phyloP scores from a whole-genome alignment of 2,888 invertebrate species.

The Nomada hirtipes region DNA sequence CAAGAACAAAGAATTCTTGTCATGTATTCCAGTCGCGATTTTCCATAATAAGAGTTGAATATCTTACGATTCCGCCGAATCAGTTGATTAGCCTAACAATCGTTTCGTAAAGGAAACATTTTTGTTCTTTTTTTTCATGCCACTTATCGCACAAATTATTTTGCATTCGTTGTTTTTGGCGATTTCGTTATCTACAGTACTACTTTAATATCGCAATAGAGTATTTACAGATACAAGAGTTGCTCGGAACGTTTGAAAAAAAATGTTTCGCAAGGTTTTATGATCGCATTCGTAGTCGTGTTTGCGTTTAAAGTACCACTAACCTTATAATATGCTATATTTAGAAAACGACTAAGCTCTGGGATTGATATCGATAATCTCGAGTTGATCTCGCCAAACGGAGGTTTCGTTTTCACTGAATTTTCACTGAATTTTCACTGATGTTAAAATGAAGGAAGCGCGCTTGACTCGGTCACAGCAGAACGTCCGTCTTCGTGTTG shows the following conservation, averaged over 20 bases:
- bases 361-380: background rate
- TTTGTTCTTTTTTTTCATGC: background rate
- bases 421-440: constrained; percentile 7
- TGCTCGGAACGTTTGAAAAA: background rate
- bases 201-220: background rate
- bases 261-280: background rate
- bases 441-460: background rate
- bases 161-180: background rate
- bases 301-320: background rate
- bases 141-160: background rate
- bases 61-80: constrained; percentile 32
- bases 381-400: background rate
- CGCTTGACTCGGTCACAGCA: background rate
- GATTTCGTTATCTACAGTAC: background rate
- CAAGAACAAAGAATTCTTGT: too few relatives aligned
- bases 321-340: constrained; percentile 13
- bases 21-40: too few relatives aligned
- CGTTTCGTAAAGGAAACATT: background rate
- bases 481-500: constrained; percentile 24
- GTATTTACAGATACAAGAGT: background rate
- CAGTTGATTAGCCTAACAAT: constrained; percentile 14
- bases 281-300: too few relatives aligned
- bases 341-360: background rate
- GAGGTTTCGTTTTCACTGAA: background rate
- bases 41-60: background rate